A percentile compares a stretch with the other conserved stretches of the same genome.
Evolutionary conservation across 2,888 invertebrate genomes (phyloP).

Genomic region (Erpobdella octoculata): DNA sequence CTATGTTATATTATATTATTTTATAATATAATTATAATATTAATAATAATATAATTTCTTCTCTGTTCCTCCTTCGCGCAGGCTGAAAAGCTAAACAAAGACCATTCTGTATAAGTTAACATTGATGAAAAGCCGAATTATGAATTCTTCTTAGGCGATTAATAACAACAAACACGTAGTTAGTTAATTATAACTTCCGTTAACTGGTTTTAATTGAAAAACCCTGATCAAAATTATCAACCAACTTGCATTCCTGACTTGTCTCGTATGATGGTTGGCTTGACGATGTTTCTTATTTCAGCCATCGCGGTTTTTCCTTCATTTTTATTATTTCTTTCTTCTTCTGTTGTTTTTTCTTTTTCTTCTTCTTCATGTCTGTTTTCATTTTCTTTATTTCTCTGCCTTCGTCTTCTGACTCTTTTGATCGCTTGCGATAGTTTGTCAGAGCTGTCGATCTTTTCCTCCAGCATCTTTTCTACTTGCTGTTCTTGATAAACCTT

Average conservation of each 20-base stretch:
- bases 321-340: constrained; percentile 15
- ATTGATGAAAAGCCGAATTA: too few relatives aligned
- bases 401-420: constrained; percentile 12
- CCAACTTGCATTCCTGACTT: background rate
- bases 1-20: too few relatives aligned
- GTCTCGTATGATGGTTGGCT: constrained; percentile 9
- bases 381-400: background rate
- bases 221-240: too few relatives aligned
- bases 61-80: too few relatives aligned
- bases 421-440: background rate
- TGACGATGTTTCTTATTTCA: constrained; percentile 24
- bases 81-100: too few relatives aligned
- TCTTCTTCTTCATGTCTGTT: background rate
- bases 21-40: too few relatives aligned
- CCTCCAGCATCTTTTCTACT: background rate
- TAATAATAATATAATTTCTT: too few relatives aligned
- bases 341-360: constrained; percentile 1
- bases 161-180: too few relatives aligned
- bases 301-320: constrained; percentile 11
- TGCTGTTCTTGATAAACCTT: background rate
- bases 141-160: too few relatives aligned
- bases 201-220: too few relatives aligned
- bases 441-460: background rate
- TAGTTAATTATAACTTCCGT: too few relatives aligned
- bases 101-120: too few relatives aligned